Percentiles rank a stretch among this genome's conserved stretches.
phyloP scores from a whole-genome alignment of 2,888 invertebrate species.

The Scaptomyza tumidula region DNA sequence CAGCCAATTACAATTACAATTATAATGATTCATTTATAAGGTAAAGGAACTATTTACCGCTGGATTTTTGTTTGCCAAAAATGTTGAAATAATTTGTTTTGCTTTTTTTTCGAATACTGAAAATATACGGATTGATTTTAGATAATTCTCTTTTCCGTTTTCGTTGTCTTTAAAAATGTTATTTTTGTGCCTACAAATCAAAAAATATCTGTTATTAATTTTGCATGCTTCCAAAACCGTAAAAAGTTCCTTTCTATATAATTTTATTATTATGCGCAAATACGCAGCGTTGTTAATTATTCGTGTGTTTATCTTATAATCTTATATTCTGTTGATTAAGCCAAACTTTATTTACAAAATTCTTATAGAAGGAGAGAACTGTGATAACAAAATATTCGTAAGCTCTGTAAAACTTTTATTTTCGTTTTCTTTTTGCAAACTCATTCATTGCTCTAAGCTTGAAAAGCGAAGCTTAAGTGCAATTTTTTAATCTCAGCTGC shows the following conservation, averaged over 20 bases:
- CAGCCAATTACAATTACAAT: conserved; percentile 46
- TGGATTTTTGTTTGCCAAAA: conserved; percentile 81
- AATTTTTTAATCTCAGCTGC: conserved; percentile 35
- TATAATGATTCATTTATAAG: conserved; percentile 61
- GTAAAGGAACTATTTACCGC: conserved; percentile 83
- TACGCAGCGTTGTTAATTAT: conserved; percentile 1
- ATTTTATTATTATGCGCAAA: conserved; percentile 35
- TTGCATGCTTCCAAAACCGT: conserved; percentile 74
- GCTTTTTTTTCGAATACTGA: conserved; percentile 22
- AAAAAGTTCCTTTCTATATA: conserved; percentile 75
- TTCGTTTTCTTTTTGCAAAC: conserved; percentile 12
- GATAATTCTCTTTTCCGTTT: conserved; percentile 14
- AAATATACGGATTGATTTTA: conserved; percentile 28
- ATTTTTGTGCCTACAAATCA: conserved; percentile 60
- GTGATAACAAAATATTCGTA: not conserved
- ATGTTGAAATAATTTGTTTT: conserved; percentile 61
- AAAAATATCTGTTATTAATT: conserved; percentile 57
- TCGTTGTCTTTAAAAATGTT: conserved; percentile 21
- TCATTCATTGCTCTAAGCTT: conserved; percentile 9
- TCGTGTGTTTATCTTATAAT: not conserved
- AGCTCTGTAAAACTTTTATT: conserved; percentile 5
- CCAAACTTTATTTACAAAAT: conserved; percentile 45
- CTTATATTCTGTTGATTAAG: conserved; percentile 11
- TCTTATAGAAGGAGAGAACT: not conserved
- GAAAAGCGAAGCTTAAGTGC: conserved; percentile 67